phyloP scores from a whole-genome alignment of 2,113 vertebrate species.

The Silurus asotus region DNA sequence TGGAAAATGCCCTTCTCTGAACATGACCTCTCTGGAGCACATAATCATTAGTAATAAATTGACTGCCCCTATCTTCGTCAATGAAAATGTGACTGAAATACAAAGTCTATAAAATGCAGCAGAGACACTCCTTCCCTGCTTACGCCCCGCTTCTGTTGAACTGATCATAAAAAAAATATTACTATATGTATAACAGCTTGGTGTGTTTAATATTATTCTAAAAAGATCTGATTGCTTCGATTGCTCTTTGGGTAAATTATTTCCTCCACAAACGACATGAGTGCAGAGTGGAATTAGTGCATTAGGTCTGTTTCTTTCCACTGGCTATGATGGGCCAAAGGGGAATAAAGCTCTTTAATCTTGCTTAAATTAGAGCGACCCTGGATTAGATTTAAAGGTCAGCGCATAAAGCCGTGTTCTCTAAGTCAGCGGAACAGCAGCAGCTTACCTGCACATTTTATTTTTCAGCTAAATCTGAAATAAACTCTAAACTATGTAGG shows the following conservation, averaged over 20 bases:
- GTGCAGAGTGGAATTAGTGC: conserved; percentile 40
- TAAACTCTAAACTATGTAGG: not conserved
- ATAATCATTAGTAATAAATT: conserved; percentile 47
- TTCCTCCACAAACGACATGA: not conserved
- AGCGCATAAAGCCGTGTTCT: conserved; percentile 58
- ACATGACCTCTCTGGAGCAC: conserved; percentile 20
- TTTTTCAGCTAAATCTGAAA: not conserved
- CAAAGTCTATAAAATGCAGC: conserved; percentile 13
- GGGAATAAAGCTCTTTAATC: conserved; percentile 66
- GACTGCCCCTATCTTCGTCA: conserved; percentile 41
- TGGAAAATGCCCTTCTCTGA: conserved; percentile 36
- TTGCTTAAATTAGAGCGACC: conserved; percentile 71
- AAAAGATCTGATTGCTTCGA: not conserved
- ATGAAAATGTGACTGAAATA: conserved; percentile 43
- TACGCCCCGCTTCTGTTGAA: not conserved
- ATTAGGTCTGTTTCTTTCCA: conserved; percentile 26
- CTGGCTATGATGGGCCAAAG: conserved; percentile 25
- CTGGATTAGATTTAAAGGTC: conserved; percentile 77
- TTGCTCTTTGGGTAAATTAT: conserved; percentile 14
- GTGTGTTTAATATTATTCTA: not conserved
- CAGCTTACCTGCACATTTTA: conserved; percentile 22
- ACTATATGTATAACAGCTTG: conserved; percentile 1
- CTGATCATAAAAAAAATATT: conserved; percentile 5
- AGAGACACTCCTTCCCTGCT: conserved; percentile 8
- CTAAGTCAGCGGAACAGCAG: conserved; percentile 47